Percentiles rank a stretch among this genome's conserved stretches.
phyloP scores from a whole-genome alignment of 2,888 invertebrate genomes.

The Ganaspis brasiliensis region DNA sequence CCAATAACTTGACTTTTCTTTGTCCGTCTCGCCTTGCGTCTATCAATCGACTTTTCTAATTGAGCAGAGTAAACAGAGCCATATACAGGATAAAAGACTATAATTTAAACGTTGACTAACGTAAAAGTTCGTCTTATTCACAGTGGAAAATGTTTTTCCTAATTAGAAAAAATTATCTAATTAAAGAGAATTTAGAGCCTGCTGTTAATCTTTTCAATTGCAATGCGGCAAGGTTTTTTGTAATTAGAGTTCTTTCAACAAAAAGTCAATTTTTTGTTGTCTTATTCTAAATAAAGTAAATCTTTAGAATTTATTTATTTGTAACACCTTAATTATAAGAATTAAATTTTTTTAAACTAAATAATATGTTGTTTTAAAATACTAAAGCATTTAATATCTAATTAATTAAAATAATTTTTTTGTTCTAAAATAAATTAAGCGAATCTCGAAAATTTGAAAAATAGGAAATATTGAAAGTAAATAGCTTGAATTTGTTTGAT shows the following conservation, averaged over 20 bases:
- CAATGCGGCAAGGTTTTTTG: neutral
- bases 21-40: constrained; percentile 19
- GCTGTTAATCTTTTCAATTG: neutral
- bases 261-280: neutral
- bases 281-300: no score
- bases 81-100: constrained; percentile 5
- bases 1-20: constrained; percentile 27
- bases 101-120: constrained; percentile 22
- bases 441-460: no score
- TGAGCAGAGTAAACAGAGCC: constrained; percentile 35
- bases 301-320: no score
- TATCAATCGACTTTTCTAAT: constrained; percentile 41
- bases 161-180: neutral
- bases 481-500: neutral
- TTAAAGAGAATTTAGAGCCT: neutral
- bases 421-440: no score
- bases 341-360: neutral
- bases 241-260: neutral
- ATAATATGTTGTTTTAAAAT: no score
- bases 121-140: neutral
- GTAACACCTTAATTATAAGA: no score
- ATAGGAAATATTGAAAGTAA: neutral
- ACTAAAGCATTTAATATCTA: no score
- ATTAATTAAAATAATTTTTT: no score
- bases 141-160: neutral